Evolutionary conservation across 2,888 invertebrate species (phyloP), one percentile per base, ranked within the genome.

Genomic region (Nasonia oneida): DNA sequence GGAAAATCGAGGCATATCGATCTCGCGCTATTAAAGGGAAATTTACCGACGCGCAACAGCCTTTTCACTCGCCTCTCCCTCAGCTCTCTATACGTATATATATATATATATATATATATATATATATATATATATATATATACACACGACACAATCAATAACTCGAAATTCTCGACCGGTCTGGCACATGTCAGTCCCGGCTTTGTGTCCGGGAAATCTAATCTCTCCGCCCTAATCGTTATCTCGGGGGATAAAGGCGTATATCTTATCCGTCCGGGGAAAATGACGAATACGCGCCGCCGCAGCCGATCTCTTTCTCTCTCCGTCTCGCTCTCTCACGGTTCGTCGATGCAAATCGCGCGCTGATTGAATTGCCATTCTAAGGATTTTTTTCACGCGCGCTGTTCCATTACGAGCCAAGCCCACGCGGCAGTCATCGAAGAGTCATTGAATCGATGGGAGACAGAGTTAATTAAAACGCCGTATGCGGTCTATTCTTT

Each of bases 31-130:
- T 67, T 67, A 67, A 67, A 67, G n/a, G 15, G 67, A 67, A 33
- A 67, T 67, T 67, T 33, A 67, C 29, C 33, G 67, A n/a, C 33
- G 67, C 33, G 67, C 67, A 67, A 67, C 67, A 67, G 67, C 33
- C 64, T 29, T 29, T 5, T 23, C 61, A 23, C 23, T 67, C 33
- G 23, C 29, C 23, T 2, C 23, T 64, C 29, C 1, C 23, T 10
- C 37, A 57, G 15, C 6, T 57, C 4, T n/a, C 18, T n/a, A 61
- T 61, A 61, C 8, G n/a, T 57, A 6, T n/a, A 4, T 29, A 29
- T 29, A 57, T 23, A 0, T 23, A 0, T 23, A 0, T 23, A 23
- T 23, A 23, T 23, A 23, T 23, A 23, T 23, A 23, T 23, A 23
- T 23, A 23, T 23, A 23, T 23, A 23, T 23, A 23, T 23, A 23